Conservation (phyloP, 2,113 vertebrate species). For the Hipposideros armiger region DNA sequence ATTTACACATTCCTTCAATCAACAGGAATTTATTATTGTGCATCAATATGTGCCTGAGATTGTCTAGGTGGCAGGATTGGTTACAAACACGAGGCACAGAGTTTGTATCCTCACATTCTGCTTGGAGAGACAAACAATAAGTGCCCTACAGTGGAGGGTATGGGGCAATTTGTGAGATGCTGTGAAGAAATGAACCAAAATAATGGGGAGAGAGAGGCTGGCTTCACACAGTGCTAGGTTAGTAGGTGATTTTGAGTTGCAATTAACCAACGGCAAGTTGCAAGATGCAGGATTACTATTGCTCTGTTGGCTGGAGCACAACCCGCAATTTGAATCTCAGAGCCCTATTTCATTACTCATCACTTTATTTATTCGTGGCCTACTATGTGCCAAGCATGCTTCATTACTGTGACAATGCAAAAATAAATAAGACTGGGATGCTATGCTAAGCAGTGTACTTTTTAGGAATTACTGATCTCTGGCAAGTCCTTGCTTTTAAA, state of each 20-base stretch:
- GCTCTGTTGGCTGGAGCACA: neutral
- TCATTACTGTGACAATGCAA: neutral
- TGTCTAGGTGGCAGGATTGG: neutral
- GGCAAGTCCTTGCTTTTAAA: neutral
- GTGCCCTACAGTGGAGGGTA: neutral
- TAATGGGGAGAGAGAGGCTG: no score
- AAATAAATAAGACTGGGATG: neutral
- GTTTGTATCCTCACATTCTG: neutral
- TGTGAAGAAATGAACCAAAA: neutral
- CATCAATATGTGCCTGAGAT: neutral
- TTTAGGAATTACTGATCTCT: constrained; percentile 14
- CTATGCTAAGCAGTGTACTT: neutral
- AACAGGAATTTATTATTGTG: neutral
- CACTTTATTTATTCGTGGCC: neutral
- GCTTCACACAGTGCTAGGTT: no score
- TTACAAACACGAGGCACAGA: neutral
- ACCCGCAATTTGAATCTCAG: neutral
- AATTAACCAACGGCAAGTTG: neutral
- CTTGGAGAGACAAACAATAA: neutral
- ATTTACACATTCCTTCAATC: neutral
- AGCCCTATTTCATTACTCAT: neutral
- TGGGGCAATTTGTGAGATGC: neutral
- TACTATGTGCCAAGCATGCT: neutral
- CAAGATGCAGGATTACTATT: neutral
- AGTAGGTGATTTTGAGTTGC: neutral